Conservation (phyloP, 2,888 invertebrate species). For the Drosophila mettleri region DNA sequence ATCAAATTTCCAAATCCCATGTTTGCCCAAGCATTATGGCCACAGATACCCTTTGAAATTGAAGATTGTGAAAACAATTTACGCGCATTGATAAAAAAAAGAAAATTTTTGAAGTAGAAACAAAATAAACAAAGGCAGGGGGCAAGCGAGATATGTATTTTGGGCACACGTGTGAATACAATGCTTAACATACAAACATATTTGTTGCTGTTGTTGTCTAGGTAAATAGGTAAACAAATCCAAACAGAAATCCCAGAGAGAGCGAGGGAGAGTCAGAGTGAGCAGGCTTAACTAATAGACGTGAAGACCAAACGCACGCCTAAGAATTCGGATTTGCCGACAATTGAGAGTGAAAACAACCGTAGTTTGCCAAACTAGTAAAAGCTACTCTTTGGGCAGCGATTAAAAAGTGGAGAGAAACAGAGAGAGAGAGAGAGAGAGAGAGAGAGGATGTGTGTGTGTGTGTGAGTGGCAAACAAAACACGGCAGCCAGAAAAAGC, state of each 20-base stretch:
- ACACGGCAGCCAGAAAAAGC: conserved; percentile 37
- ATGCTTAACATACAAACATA: conserved; percentile 52
- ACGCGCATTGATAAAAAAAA: conserved; percentile 44
- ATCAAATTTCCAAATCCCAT: conserved; percentile 62
- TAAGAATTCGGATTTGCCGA: conserved; percentile 44
- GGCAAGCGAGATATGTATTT: conserved; percentile 17
- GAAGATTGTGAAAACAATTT: conserved; percentile 30
- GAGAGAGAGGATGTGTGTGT: background rate
- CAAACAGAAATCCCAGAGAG: conserved; percentile 15
- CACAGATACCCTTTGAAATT: background rate
- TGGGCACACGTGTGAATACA: conserved; percentile 65
- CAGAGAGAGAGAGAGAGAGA: background rate
- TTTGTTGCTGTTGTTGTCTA: conserved; percentile 63
- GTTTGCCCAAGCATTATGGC: background rate
- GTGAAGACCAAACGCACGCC: conserved; percentile 30
- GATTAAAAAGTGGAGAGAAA: conserved; percentile 14
- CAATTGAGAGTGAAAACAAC: conserved; percentile 68
- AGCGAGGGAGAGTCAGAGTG: conserved; percentile 12
- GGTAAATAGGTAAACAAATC: conserved; percentile 74
- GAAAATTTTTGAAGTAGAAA: conserved; percentile 25
- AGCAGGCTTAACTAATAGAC: conserved; percentile 27
- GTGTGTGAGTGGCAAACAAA: conserved; percentile 22
- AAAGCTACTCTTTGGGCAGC: conserved; percentile 21
- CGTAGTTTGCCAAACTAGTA: conserved; percentile 30
- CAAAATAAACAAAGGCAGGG: conserved; percentile 52